Evolutionary conservation across 2,888 invertebrate species (phyloP).

Genomic region (Rhopalosiphum nymphaeae): DNA sequence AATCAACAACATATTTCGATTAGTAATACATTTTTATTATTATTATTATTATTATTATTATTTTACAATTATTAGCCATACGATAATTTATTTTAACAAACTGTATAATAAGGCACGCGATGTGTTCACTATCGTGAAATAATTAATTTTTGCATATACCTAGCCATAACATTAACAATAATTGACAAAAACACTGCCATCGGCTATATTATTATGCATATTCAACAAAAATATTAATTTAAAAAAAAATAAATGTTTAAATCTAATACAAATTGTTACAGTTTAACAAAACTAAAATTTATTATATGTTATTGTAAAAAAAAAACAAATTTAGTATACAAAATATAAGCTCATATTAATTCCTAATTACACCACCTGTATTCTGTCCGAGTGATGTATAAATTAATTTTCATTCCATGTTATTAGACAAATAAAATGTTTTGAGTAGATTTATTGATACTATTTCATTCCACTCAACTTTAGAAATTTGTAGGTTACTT

Average conservation of each 20-base stretch:
- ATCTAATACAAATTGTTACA: background rate
- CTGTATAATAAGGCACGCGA: constrained; percentile 48
- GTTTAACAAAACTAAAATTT: constrained; percentile 14
- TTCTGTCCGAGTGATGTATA: background rate
- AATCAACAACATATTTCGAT: constrained; percentile 21
- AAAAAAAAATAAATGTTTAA: constrained; percentile 33
- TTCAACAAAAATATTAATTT: constrained; percentile 12
- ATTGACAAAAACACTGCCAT: constrained; percentile 3
- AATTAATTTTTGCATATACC: background rate
- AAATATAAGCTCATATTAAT: constrained; percentile 36
- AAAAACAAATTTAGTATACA: constrained; percentile 28
- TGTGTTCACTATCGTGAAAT: background rate
- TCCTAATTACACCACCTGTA: constrained; percentile 21
- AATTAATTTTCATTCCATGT: background rate
- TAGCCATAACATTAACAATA: constrained; percentile 16
- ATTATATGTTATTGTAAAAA: background rate
- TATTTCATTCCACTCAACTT: background rate
- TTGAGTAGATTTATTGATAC: background rate
- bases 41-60: constrained; percentile 14
- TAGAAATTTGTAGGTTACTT: background rate
- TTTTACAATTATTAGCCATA: constrained; percentile 17
- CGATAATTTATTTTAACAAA: constrained; percentile 26
- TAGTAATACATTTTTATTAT: constrained; percentile 35
- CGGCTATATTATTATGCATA: background rate
- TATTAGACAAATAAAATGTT: background rate